Evolutionary conservation across 1,140 invertebrate genomes (phyloP), one percentile per base, ranked within the genome.

Genomic region (Apis mellifera): DNA sequence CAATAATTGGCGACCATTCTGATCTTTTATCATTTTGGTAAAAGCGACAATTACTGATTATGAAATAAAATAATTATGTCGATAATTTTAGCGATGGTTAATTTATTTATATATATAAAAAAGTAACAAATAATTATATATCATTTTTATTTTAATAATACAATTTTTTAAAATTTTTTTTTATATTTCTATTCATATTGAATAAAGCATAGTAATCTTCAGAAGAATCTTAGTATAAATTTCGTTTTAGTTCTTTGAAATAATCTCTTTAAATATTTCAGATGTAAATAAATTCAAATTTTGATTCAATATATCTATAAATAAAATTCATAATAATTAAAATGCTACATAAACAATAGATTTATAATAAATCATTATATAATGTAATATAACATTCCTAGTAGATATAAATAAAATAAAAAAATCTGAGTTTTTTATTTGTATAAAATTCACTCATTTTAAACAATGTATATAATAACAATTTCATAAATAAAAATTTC

Each of bases 41-140:
- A 94, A 93, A 48, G 94, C 92, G 42, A 95, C 94, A 99, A 91
- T 99, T 97, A 84, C 98, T 98, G 1, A 99, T 96, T 69, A 99
- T 98, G 92, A 99, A 98, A 89, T 97, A 98, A 0, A 96, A 96
- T 7, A 99, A 93, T 90, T 99, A 99, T 1, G 98, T 98, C 4
- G 98, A 98, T 19, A 94, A 89, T 70, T 94, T 94, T 12, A 64
- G 26, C 9, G 79, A 72, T 26, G 95, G 95, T 23, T 88, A 79
- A 82, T 95, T 89, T 0, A 87, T 74, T 12, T 89, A 82, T 55
- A 90, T 89, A 50, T 57, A 89, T 95, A 95, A 80, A 11, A 92
- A 71, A 81, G 17, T 77, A 23, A 32, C 9, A 4, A 23, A 19
- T 0, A 62, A 72, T 66, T 70, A 60, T 32, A 32, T 32, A 2